These are phyloP conservation scores for Siniperca chuatsi DNA, from an alignment of 2,113 vertebrate species.

Conservation along the genomic window DNA sequence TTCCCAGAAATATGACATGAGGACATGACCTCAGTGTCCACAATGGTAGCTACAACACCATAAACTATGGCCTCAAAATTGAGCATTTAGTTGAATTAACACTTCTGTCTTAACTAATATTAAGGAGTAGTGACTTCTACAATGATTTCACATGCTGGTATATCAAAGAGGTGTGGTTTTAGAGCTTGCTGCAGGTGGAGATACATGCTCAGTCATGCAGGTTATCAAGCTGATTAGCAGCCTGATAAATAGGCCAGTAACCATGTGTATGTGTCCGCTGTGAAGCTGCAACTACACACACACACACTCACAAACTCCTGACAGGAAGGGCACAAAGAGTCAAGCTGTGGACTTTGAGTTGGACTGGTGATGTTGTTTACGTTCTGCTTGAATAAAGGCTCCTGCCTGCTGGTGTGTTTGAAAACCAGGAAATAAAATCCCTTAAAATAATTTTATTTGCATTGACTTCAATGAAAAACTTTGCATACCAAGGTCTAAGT, in stretches of 20 bases:
- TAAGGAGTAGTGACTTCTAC: no score
- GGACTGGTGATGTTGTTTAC: slow-evolving; percentile 11
- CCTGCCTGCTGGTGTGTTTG: neutral
- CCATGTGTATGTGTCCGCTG: neutral
- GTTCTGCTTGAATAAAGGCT: slow-evolving; percentile 1
- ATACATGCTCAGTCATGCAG: neutral
- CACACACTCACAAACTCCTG: neutral
- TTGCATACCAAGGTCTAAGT: neutral
- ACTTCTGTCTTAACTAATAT: no score
- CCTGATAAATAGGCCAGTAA: slow-evolving; percentile 14
- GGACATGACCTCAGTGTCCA: no score
- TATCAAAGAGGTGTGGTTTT: neutral
- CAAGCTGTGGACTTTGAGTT: slow-evolving; percentile 30
- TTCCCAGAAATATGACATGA: no score
- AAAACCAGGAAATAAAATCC: neutral
- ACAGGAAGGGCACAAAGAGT: slow-evolving; percentile 16
- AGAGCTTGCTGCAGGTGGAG: neutral
- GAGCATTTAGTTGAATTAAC: no score
- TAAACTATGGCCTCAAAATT: no score
- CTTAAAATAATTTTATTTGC: neutral
- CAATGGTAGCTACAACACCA: no score
- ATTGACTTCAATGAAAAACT: neutral
- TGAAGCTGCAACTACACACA: slow-evolving; percentile 6
- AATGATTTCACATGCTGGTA: no score
- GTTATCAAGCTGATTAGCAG: slow-evolving; percentile 31